Conservation (phyloP, 2,113 vertebrate genomes). For the Eira barbara region DNA sequence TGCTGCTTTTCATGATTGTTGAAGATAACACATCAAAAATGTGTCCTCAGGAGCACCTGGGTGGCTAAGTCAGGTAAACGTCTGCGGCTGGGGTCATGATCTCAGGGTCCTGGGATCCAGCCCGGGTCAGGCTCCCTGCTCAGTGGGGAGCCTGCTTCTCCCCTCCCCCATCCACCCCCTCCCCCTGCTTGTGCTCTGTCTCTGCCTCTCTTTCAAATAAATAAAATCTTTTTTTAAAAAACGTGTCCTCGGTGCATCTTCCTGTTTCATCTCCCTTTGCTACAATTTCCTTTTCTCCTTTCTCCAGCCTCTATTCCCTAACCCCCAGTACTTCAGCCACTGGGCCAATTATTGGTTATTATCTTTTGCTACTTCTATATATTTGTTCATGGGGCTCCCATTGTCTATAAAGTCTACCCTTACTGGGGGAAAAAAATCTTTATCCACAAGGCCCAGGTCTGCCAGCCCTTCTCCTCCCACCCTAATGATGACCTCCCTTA, state of each 20-base stretch:
- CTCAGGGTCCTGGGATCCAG: too few relatives aligned
- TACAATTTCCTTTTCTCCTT: background rate
- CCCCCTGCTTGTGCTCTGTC: too few relatives aligned
- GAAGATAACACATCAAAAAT: background rate
- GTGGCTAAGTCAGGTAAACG: too few relatives aligned
- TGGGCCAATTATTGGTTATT: background rate
- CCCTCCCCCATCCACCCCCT: too few relatives aligned
- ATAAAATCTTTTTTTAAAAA: background rate
- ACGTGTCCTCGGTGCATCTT: background rate
- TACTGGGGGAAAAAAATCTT: background rate
- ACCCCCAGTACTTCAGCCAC: too few relatives aligned
- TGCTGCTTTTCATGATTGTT: background rate
- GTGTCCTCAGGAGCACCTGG: background rate
- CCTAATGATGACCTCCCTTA: background rate
- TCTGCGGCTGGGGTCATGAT: too few relatives aligned
- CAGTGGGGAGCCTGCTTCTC: too few relatives aligned
- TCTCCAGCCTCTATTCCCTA: background rate
- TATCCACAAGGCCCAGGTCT: background rate
- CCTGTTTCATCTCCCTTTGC: background rate
- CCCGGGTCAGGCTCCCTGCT: too few relatives aligned
- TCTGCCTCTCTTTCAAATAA: too few relatives aligned
- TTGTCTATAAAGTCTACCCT: background rate
- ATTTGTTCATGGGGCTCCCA: conserved; percentile 26
- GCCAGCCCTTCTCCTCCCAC: background rate
- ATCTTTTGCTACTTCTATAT: background rate